These are phyloP conservation scores for Lordiphosa andalusiaca DNA, from an alignment of 2,888 invertebrate genomes.

Conservation along the genomic window DNA sequence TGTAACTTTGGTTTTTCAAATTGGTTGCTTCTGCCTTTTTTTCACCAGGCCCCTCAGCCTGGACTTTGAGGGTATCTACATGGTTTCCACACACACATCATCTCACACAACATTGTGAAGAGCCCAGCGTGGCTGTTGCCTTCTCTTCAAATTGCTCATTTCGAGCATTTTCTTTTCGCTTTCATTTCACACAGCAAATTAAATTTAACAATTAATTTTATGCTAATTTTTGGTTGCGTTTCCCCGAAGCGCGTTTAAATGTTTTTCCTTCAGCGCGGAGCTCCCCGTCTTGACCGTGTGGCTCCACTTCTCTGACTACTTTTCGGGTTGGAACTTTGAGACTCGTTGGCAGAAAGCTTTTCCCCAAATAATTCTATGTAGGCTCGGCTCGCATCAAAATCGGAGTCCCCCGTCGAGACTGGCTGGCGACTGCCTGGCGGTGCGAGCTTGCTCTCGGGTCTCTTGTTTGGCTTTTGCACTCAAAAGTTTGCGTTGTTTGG, in stretches of 20 bases:
- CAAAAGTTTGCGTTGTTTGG: slow-evolving; percentile 71
- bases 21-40: slow-evolving; percentile 10
- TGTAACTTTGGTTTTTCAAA: slow-evolving; percentile 8
- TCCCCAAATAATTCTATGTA: slow-evolving; percentile 48
- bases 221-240: slow-evolving; percentile 27
- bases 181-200: slow-evolving; percentile 5
- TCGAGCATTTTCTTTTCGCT: slow-evolving; percentile 14
- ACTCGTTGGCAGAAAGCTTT: slow-evolving; percentile 60
- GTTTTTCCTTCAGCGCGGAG: slow-evolving; percentile 52
- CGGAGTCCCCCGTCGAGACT: slow-evolving; percentile 20
- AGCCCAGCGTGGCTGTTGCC: slow-evolving; percentile 1
- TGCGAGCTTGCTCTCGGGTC: slow-evolving; percentile 12
- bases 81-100: slow-evolving; percentile 25
- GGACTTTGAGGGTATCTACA: slow-evolving; percentile 11
- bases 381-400: slow-evolving; percentile 17
- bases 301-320: slow-evolving; percentile 78
- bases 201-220: slow-evolving; percentile 21
- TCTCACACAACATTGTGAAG: slow-evolving; percentile 13
- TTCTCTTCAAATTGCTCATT: slow-evolving; percentile 29
- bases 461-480: slow-evolving; percentile 48
- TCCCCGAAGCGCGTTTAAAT: slow-evolving; percentile 36
- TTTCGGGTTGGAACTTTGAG: slow-evolving; percentile 43
- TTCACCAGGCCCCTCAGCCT: slow-evolving; percentile 4
- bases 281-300: slow-evolving; percentile 75
- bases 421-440: slow-evolving; percentile 58